These are phyloP conservation scores for Paradisaea rubra DNA, from an alignment of 2,113 vertebrate species.

Conservation along the genomic window DNA sequence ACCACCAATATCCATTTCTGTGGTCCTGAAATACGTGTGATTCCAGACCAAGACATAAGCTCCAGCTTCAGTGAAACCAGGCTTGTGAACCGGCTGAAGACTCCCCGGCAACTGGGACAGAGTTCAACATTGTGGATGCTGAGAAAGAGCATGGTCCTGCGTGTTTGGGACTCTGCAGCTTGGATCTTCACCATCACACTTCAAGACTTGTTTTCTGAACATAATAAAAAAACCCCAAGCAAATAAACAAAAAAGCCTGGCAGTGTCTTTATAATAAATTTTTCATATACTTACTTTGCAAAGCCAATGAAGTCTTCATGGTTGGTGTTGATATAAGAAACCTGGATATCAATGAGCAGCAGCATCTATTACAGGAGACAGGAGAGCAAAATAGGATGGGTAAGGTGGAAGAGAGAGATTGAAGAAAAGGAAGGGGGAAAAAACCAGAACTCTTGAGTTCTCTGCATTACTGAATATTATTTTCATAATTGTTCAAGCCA, in stretches of 20 bases:
- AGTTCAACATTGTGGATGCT: neutral
- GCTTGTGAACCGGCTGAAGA: neutral
- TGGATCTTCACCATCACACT: neutral
- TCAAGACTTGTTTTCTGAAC: neutral
- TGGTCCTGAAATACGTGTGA: neutral
- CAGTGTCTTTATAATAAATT: neutral
- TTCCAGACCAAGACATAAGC: neutral
- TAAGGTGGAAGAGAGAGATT: neutral
- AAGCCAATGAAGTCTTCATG: conserved; percentile 95
- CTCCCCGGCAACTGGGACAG: neutral
- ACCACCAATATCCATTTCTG: neutral
- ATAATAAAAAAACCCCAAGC: neutral
- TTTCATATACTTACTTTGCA: conserved; percentile 78
- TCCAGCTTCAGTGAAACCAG: neutral
- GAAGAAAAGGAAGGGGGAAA: neutral
- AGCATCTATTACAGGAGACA: conserved; percentile 71
- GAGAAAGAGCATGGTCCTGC: neutral
- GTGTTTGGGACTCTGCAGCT: neutral
- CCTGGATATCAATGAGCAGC: conserved; percentile 87
- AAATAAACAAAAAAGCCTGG: neutral
- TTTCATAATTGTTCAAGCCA: neutral
- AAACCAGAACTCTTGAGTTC: neutral
- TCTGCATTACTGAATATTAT: neutral
- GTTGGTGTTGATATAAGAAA: conserved; percentile 94
- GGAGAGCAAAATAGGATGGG: neutral